Base-by-base conservation (phyloP, 2,888 invertebrate genomes). In the Aleiodes leptofemur region DNA sequence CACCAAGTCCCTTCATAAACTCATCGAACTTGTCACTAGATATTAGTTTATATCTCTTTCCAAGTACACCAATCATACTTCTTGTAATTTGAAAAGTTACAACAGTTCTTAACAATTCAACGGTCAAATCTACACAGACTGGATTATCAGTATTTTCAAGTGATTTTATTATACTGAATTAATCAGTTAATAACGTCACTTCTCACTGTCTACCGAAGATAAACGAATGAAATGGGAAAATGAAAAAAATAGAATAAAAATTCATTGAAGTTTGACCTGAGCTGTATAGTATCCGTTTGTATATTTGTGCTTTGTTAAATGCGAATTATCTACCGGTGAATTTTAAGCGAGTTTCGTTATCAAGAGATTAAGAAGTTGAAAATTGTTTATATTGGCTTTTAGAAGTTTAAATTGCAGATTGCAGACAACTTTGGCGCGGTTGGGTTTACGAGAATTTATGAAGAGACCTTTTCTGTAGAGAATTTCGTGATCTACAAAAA, bases 1-100 rank as follows among this genome's bases (percentile, higher is more conserved):
- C 87, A 96, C 96, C 96, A 80, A 96, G 90, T 66, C 94, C 93
- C 91, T 96, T 96, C 96, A 97, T 95, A 91, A 95, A 96, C 76
- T 96, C 95, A 85, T 97, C 97, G 89, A 97, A 97, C 88, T 96
- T 95, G 80, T 96, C 95, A 84, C 95, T 94, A 76, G 92, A 92
- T 78, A 91, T 90, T 90, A 97, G 92, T 89, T 96, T 96, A 92
- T 95, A 97, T 89, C 94, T 94, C 90, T 94, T 95, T 88, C 95
- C 95, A 11, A 90, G 83, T 82, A 91, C 90, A n/a, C 86, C 82
- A 70, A 82, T 82, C 70, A 77, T 75, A 14, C n/a, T 66, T 9
- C 61, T 57, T 50, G 59, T 70, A 34, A 71, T 77, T 57, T 13
- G 13, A 53, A 38, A 53, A 38, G 16, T 29, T 38, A 14, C 13